Conservation (phyloP, 2,113 vertebrate genomes). For the Pteruthius melanotis region DNA sequence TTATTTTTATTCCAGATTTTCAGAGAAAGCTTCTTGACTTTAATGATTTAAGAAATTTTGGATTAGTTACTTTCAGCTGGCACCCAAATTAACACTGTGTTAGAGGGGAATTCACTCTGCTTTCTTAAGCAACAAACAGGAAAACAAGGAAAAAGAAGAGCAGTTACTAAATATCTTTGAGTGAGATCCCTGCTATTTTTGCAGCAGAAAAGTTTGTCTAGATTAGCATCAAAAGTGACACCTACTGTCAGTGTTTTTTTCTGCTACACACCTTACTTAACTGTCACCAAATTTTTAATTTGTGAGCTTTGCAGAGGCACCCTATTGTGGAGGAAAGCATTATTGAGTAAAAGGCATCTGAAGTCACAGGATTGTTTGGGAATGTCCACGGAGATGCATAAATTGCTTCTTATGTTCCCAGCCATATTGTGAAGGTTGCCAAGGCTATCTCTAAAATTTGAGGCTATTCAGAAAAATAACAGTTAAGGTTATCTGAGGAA, state of each 20-base stretch:
- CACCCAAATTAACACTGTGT: not conserved
- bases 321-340: not conserved
- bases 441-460: not conserved
- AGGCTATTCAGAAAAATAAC: not conserved
- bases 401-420: not conserved
- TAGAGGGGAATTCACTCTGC: not conserved
- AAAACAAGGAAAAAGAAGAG: not conserved
- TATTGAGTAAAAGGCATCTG: not conserved
- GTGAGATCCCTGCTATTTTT: not conserved
- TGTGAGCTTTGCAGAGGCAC: not conserved
- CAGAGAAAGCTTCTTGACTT: not conserved
- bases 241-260: not conserved
- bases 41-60: not conserved
- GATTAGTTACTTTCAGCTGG: not conserved
- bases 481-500: not conserved
- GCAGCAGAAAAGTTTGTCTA: not conserved
- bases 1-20: not conserved
- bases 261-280: not conserved
- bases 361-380: not conserved
- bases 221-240: not conserved
- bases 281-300: not conserved
- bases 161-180: not conserved
- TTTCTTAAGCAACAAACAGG: not conserved
- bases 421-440: not conserved
- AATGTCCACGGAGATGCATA: fast-evolving